Conservation (phyloP, 1,140 invertebrate species). For the Sycobia sp. region DNA sequence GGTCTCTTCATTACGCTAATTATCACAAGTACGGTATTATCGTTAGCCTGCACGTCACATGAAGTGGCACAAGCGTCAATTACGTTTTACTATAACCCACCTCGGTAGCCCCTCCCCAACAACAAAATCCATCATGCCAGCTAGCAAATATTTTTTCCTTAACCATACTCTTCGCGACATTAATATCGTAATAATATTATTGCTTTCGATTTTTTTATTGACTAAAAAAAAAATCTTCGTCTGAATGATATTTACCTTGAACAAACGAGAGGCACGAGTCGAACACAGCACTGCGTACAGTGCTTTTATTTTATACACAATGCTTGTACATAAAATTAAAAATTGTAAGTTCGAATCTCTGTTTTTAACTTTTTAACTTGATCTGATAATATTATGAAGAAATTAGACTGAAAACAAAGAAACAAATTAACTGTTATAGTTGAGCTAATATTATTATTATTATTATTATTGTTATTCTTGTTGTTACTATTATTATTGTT, state of each 20-base stretch:
- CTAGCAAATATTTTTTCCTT: no score
- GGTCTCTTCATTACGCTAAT: slow-evolving; percentile 35
- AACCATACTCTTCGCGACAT: neutral
- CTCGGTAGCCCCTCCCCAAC: neutral
- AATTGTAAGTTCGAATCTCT: no score
- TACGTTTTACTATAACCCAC: slow-evolving; percentile 21
- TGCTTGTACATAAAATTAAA: no score
- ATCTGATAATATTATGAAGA: no score
- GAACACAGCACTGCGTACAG: no score
- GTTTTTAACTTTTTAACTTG: no score
- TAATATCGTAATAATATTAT: slow-evolving; percentile 44
- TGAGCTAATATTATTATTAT: no score
- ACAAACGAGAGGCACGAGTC: slow-evolving; percentile 21
- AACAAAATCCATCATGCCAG: neutral
- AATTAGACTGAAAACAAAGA: no score
- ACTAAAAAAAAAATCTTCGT: slow-evolving; percentile 13
- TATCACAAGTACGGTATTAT: slow-evolving; percentile 49
- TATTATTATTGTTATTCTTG: no score
- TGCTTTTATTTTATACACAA: no score
- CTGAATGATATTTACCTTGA: slow-evolving; percentile 1
- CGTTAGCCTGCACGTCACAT: slow-evolving; percentile 33
- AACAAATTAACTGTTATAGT: no score
- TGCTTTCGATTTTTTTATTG: slow-evolving; percentile 30
- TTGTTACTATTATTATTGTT: no score
- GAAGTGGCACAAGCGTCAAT: slow-evolving; percentile 12